Evolutionary conservation across 1,140 invertebrate genomes (phyloP), one percentile per base, ranked within the genome.

Genomic region (Pogonomyrmex californicus): DNA sequence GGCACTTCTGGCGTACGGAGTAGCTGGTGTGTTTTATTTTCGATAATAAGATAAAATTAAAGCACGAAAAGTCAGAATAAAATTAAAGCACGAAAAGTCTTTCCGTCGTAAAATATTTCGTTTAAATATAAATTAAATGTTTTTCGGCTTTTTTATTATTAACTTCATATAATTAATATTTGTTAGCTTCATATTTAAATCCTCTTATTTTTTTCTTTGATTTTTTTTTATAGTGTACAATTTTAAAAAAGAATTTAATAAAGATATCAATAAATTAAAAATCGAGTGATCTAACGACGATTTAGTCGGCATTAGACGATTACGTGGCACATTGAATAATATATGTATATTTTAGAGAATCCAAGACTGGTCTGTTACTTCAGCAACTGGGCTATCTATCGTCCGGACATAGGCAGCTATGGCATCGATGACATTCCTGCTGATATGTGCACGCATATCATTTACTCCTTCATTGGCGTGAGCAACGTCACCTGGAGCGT

Each of bases 401-500:
- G 98, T 51, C 97, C 98, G 0, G 98, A 97, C 5, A 95, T 97
- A 6, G 98, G 98, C 4, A 97, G 96, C 54, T 99, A 98, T 91
- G 97, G 96, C 1, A 97, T 98, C 63, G 97, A 98, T 62, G 98
- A 99, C 92, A 97, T 99, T 70, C 98, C 98, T 0, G 97, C 96
- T 1, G 96, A 98, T 87, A 95, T 98, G 47, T 99, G 98, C 92
- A 99, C 98, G 0, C 98, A 99, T 93, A 92, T 98, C 4, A 97
- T 99, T 65, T 99, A 99, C 93, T 98, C 98, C n/a, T 99, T 99
- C 93, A 97, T 98, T 81, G 98, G 98, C 1, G 97, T 99, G 7
- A 97, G 97, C 88, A 97, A 98, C 90, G 96, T 96, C 5, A 97
- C 96, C 7, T 98, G 97, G 97, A 96, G 97, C 85, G 96, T 98